Base-by-base conservation (phyloP, 2,797 vertebrate genomes). In the Enteromius thamalakanensis region DNA sequence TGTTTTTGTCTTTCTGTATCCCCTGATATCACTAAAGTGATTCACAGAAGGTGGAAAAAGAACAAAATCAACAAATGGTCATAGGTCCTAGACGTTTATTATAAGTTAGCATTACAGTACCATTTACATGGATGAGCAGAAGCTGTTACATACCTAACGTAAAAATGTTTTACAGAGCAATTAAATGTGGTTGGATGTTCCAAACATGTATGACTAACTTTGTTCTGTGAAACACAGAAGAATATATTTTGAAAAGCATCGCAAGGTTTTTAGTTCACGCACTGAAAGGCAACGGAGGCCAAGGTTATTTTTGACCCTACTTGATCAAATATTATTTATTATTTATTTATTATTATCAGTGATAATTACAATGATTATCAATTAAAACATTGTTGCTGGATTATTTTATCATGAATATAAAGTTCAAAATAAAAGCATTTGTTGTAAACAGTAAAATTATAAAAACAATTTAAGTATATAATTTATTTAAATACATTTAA, bases 1-100 rank as follows among this genome's bases (percentile, higher is more conserved):
- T 83, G 58, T 81, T 53, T 23, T 21, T 62, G 42, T 51, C 7
- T 78, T 47, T 84, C n/a, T 26, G 14, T 37, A 26, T 76, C 11
- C 32, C 42, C 42, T 70, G 65, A 62, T 32, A 32, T 29, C 15
- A 37, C 70, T 29, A 3, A n/a, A 40, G 45, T 26, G 40, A 2
- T 75, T 75, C 40, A 10, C 5, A 49, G 45, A 79, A 79, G 45
- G 12, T 65, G 8, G 77, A 34, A 8, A 67, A 23, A 37, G 42
- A 47, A 47, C 17, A 47, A 11, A 60, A 34, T 47, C 17, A 7
- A 4, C 23, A 29, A 19, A 12, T 45, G 34, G 23, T 80, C 10
- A 1, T 58, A 47, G 34, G 23, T 80, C 10, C 2, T 58, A 47
- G 19, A n/a, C 55, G 12, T 60, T 26, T 19, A 5, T 47, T 40